Percentiles rank a stretch among this genome's conserved stretches.
phyloP scores from a whole-genome alignment of 2,888 invertebrate species.

The Apodemia hepburni region DNA sequence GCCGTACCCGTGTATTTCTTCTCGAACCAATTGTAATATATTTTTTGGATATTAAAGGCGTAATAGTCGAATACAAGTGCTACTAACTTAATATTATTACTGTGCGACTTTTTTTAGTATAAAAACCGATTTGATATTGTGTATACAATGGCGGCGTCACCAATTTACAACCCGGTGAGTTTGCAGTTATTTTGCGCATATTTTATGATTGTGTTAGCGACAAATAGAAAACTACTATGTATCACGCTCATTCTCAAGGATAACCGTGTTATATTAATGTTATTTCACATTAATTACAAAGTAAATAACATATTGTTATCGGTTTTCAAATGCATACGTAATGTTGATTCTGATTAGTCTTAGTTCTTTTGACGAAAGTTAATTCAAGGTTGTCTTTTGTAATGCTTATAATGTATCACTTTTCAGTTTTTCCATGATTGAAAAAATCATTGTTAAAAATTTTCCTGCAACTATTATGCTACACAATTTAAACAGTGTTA shows the following conservation, averaged over 20 bases:
- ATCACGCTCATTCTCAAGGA: constrained; percentile 52
- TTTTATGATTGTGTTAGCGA: constrained; percentile 26
- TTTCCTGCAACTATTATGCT: too few species aligned
- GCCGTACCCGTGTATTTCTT: constrained; percentile 28
- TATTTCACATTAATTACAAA: constrained; percentile 11
- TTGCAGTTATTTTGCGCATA: constrained; percentile 27
- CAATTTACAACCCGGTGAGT: constrained; percentile 68
- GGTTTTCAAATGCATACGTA: constrained; percentile 1
- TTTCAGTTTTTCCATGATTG: background rate
- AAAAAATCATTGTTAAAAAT: background rate
- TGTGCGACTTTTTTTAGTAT: background rate
- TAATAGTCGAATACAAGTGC: constrained; percentile 44
- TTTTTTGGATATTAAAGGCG: constrained; percentile 46
- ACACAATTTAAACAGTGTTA: too few species aligned
- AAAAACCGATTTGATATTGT: constrained; percentile 12
- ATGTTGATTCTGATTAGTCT: constrained; percentile 7
- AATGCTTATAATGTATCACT: constrained; percentile 5
- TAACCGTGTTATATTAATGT: constrained; percentile 33
- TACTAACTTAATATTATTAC: constrained; percentile 28
- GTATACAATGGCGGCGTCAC: constrained; percentile 50
- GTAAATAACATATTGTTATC: background rate
- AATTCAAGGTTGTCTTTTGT: constrained; percentile 11
- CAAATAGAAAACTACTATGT: constrained; percentile 29
- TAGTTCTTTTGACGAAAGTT: background rate
- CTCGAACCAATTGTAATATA: constrained; percentile 41